Conservation (phyloP, 2,113 vertebrate species). For the Pygoscelis adeliae region DNA sequence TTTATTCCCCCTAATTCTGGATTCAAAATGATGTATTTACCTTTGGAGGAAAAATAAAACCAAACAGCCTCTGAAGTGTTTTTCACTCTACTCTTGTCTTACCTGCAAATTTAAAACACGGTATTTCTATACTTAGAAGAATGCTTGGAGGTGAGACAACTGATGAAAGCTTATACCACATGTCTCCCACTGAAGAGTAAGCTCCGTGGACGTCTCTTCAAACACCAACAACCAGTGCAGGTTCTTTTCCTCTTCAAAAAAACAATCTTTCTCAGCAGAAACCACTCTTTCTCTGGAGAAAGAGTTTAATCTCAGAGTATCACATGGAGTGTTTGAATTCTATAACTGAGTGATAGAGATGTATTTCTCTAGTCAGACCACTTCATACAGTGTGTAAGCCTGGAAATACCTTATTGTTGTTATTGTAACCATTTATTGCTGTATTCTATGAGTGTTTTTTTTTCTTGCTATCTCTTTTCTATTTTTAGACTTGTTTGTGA, state of each 20-base stretch:
- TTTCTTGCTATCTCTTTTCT: background rate
- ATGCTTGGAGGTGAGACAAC: background rate
- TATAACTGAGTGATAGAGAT: background rate
- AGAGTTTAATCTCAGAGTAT: background rate
- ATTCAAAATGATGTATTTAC: background rate
- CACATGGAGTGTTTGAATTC: background rate
- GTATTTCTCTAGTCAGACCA: background rate
- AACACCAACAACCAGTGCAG: background rate
- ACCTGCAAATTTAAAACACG: background rate
- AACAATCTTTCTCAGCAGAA: background rate
- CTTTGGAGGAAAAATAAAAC: accelerated
- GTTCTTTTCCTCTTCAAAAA: background rate
- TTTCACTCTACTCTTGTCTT: background rate
- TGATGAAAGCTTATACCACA: background rate
- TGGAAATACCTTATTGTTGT: background rate
- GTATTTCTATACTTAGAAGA: background rate
- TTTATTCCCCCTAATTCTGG: accelerated
- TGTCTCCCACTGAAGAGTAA: background rate
- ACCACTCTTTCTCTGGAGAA: background rate
- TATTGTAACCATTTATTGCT: background rate
- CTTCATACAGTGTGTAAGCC: background rate
- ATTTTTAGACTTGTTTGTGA: background rate
- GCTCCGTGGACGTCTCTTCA: background rate
- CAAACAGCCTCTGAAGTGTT: background rate
- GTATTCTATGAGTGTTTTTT: background rate